Conservation (phyloP, 2,888 invertebrate species). For the Hypomecis punctinalis region DNA sequence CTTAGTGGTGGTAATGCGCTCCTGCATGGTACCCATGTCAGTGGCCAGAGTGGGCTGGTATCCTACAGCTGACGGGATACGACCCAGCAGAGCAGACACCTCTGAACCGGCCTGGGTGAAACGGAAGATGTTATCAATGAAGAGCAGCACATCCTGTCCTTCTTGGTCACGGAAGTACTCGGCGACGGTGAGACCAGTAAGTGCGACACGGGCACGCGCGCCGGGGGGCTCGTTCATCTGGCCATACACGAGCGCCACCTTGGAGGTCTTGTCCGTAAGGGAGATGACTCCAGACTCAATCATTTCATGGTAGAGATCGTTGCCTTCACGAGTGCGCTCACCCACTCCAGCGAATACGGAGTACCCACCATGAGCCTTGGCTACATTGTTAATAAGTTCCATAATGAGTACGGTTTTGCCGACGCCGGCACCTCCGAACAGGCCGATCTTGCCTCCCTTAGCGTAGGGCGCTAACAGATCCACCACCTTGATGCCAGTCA, state of each 20-base stretch:
- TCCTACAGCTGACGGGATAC: constrained; percentile 98
- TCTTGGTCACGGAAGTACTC: constrained; percentile 98
- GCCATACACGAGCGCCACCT: constrained; percentile 97
- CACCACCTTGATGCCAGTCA: constrained; percentile 97
- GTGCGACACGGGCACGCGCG: constrained; percentile 96
- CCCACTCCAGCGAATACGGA: constrained; percentile 98
- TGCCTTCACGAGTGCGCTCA: constrained; percentile 97
- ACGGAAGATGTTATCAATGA: constrained; percentile 98
- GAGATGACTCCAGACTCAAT: constrained; percentile 97
- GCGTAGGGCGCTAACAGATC: constrained; percentile 96
- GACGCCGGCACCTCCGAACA: constrained; percentile 97
- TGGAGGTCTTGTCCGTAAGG: constrained; percentile 94
- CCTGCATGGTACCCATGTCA: constrained; percentile 99
- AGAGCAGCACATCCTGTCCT: constrained; percentile 97
- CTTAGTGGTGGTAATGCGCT: constrained; percentile 97
- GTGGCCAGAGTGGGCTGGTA: constrained; percentile 98
- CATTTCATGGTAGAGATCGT: constrained; percentile 98
- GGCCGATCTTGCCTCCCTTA: constrained; percentile 97
- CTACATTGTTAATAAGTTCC: constrained; percentile 98
- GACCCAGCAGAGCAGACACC: constrained; percentile 95
- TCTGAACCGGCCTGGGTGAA: constrained; percentile 97
- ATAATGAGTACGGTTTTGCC: constrained; percentile 98
- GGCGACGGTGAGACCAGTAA: constrained; percentile 96
- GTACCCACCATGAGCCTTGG: constrained; percentile 98
- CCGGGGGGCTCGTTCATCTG: constrained; percentile 99